Evolutionary conservation across 2,888 invertebrate genomes (phyloP), one percentile per base, ranked within the genome.

Genomic region (Dendrolimus pini): DNA sequence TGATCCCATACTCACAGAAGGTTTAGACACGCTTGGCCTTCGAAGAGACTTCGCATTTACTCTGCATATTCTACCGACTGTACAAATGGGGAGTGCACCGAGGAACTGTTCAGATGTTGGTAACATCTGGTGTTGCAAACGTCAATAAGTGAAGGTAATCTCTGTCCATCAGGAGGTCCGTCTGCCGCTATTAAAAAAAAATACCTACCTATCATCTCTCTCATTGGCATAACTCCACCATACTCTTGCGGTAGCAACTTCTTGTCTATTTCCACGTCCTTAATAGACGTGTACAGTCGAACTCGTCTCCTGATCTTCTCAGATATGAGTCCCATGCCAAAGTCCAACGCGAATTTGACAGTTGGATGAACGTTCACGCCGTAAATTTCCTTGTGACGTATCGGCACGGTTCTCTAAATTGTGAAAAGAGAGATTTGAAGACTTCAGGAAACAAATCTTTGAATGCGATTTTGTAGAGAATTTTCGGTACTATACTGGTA

Each of bases 221-320:
- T 92, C 94, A 96, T 94, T 0, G 96, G 96, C 85, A 96, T 94
- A n/a, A 88, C 92, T 9, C 96, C 96, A 7, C 96, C 96, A 70
- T 96, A 96, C 74, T 96, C 96, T 68, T 94, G 93, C 0, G 96
- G 96, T 58, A 97, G 79, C 64, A 95, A 85, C 58, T 83, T 92
- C 62, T 89, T 85, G 65, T 94, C 94, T 62, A 95, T 90, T 67
- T 91, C 85, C 1, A 93, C 88, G 7, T 95, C 94, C 1, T 94
- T 92, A 8, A 93, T 70, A 53, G 92, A 89, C 10, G 94, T 93
- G 77, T 94, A 94, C 47, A 95, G 88, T 62, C 89, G 92, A 41
- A 95, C 93, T 56, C 96, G 92, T 69, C 93, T 94, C 62, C 93
- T 92, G 56, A 96, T 94, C 78, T 96, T 96, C 41, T 95, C 95